Conservation (phyloP, 2,888 invertebrate species). For the Latrodectus elegans region DNA sequence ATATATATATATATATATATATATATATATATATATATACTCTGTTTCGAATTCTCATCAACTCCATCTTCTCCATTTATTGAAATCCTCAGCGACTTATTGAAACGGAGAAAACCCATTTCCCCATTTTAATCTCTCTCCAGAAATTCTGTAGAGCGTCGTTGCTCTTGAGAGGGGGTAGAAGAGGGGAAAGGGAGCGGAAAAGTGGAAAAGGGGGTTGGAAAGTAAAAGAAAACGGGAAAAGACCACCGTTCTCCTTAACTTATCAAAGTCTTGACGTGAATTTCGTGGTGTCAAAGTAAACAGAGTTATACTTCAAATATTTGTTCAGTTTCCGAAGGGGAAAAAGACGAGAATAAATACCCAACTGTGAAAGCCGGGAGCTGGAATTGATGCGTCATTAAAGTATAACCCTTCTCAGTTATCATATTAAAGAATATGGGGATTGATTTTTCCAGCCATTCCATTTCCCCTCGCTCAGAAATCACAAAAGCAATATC, state of each 20-base stretch:
- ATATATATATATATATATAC: no score
- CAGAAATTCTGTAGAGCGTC: background rate
- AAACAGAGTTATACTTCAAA: background rate
- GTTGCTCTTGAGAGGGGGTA: background rate
- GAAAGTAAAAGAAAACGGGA: background rate
- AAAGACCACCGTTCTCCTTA: background rate
- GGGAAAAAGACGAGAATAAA: background rate
- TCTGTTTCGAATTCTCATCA: background rate
- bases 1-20: no score
- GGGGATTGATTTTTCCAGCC: background rate
- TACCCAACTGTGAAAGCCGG: background rate
- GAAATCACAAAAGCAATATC: no score
- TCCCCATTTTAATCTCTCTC: background rate
- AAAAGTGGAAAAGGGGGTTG: background rate
- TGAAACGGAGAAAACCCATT: background rate
- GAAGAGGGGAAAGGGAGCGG: background rate
- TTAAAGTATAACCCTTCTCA: background rate
- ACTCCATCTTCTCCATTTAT: background rate
- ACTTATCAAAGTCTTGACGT: slow-evolving; percentile 5
- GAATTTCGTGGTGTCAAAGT: background rate
- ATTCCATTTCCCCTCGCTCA: no score
- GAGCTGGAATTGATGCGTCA: background rate
- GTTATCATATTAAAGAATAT: background rate
- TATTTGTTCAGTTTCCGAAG: background rate
- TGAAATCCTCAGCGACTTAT: background rate